Evolutionary conservation across 2,113 vertebrate species (phyloP).

Genomic region (Poeciliopsis prolifica): DNA sequence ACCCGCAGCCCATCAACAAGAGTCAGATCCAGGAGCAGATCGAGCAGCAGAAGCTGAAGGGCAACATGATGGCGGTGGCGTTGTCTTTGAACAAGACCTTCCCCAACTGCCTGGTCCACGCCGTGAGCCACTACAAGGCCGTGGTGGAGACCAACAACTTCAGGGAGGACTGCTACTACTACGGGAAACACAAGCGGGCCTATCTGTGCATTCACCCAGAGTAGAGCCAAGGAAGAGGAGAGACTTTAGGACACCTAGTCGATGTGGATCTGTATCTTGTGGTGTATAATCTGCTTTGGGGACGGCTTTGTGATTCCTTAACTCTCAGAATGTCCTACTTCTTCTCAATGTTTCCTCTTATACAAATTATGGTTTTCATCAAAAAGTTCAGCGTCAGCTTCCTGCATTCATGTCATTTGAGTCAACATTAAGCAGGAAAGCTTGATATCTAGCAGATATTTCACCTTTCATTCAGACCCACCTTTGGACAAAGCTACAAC

Average conservation of each 20-base stretch:
- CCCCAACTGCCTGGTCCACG: constrained; percentile 78
- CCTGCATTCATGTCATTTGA: background rate
- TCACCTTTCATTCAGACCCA: background rate
- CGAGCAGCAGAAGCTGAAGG: constrained; percentile 73
- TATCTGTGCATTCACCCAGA: constrained; percentile 79
- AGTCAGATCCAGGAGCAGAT: constrained; percentile 73
- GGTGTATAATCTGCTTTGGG: constrained; percentile 30
- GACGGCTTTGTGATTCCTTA: constrained; percentile 23
- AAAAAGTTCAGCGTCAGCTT: constrained; percentile 27
- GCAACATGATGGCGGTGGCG: constrained; percentile 78
- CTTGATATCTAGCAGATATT: background rate
- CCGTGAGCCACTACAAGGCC: constrained; percentile 79
- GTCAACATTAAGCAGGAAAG: background rate
- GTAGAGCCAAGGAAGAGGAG: constrained; percentile 43
- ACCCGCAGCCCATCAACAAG: constrained; percentile 78
- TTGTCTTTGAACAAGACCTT: constrained; percentile 64
- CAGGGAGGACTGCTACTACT: constrained; percentile 77
- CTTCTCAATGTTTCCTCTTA: background rate
- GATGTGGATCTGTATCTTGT: constrained; percentile 19
- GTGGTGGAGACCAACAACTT: constrained; percentile 82
- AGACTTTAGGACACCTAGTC: constrained; percentile 25
- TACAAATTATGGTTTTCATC: constrained; percentile 17
- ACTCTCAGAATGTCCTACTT: background rate
- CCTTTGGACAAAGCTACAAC: background rate
- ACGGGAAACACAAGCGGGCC: constrained; percentile 73